Base-by-base conservation (phyloP, 2,888 invertebrate species). In the Mythimna ferrago region DNA sequence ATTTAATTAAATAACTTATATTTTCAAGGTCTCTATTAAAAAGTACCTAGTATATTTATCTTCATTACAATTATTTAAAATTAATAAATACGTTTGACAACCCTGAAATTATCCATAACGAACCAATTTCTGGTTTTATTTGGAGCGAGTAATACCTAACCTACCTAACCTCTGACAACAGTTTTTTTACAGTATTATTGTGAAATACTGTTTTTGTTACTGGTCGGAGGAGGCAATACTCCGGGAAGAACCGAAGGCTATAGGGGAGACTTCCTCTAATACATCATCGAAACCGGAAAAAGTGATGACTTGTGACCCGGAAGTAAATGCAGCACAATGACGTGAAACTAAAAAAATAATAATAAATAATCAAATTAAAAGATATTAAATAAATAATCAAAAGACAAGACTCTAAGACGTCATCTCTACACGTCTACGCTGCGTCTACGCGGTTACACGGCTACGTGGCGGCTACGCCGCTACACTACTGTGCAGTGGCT, bases 71-170 rank as follows among this genome's bases (percentile, higher is more conserved):
- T 48, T 51, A n/a, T 6, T 51, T 19, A 14, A 6, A 51, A 51
- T 51, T 1, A 51, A n/a, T 16, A 41, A 5, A 21, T 14, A 76
- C 10, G 41, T 66, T 66, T 9, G 41, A 54, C 19, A 72, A 51
- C n/a, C 19, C 51, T 35, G 21, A 67, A 14, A n/a, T 2, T 11
- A 51, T 79, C n/a, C 21, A 16, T 26, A 19, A 9, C 11, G 6
- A 78, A 78, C 14, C 9, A 71, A 41, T 78, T n/a, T 78, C 48
- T 71, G 32, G 11, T 71, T 48, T 56, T 19, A 56, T 78, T 67
- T 48, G 16, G 19, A 56, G 38, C 48, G 9, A 38, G 6, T 69
- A n/a, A 48, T 4, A 32, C 2, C 19, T 56, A 16, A 54, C 32
- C 32, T 76, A 51, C 16, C 66, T 64, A 9, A 66, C n/a, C 38